Base-by-base conservation (phyloP, 2,113 vertebrate genomes). In the Psammodynastes pulverulentus region DNA sequence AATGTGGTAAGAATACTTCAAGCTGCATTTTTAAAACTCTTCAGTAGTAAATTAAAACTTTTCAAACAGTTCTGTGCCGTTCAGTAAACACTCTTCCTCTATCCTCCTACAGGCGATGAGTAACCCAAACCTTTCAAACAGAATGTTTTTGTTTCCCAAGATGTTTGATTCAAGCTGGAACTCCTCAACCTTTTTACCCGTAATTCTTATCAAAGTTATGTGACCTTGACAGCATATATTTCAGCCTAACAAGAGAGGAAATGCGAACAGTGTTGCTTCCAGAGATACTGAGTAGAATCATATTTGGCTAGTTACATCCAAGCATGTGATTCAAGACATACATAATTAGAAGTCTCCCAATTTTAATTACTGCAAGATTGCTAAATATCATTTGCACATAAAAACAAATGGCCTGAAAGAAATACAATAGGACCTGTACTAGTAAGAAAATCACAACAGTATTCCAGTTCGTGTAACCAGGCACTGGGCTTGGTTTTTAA, bases 41-140 rank as follows among this genome's bases (percentile, higher is more conserved):
- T 92, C 84, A 94, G 84, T 24, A 21, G 49, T 62, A 91, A 93
- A 94, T 67, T 95, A 94, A 93, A 49, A 91, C 89, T 84, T 62
- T 86, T 23, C 94, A 91, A 91, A 91, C 56, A 95, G 94, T 93
- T 94, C 92, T 92, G 3, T 39, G 95, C 95, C 93, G 56, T 95
- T 87, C 87, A 89, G 84, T 39, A 94, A 94, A 94, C 87, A 93
- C 0, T 21, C 51, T 94, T 88, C 95, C 87, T 53, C 88, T 88
- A 3, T 95, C 24, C 43, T 94, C 9, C 2, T 6, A 53, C 51
- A 89, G 89, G 48, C 52, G 89, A 87, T 92, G 43, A 91, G 88
- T 91, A 96, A 94, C 85, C 12, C 19, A 91, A 86, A 93, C 91
- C 21, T 91, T 87, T 49, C 58, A 93, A 96, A 94, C 3, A 0